A percentile compares a stretch with the other conserved stretches of the same genome.
phyloP scores from a whole-genome alignment of 1,140 invertebrate genomes.

The Megalonaias nervosa region DNA sequence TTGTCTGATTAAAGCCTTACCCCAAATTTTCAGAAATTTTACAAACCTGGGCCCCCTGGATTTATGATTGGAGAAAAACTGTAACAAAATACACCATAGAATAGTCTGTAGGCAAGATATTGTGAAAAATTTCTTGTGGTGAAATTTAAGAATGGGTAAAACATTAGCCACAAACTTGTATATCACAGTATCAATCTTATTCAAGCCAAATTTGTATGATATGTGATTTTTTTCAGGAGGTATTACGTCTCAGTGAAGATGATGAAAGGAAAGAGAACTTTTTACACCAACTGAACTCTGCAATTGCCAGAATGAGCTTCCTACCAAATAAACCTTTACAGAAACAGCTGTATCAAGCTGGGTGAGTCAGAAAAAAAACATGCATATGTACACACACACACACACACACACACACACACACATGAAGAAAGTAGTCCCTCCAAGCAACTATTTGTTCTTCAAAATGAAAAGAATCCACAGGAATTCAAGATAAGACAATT shows the following conservation, averaged over 20 bases:
- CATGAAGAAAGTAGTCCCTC: background rate
- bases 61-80: too few species aligned
- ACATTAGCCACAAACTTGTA: too few species aligned
- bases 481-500: background rate
- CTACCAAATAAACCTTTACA: constrained; percentile 47
- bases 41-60: too few species aligned
- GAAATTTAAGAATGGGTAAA: too few species aligned
- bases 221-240: constrained; percentile 44
- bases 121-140: too few species aligned
- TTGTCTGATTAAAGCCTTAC: too few species aligned
- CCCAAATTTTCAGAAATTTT: too few species aligned
- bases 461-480: background rate
- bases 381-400: background rate
- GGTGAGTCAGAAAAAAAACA: constrained; percentile 43
- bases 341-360: constrained; percentile 54
- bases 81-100: too few species aligned
- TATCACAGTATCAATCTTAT: background rate
- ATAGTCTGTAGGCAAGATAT: too few species aligned
- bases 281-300: constrained; percentile 57
- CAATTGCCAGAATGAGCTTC: constrained; percentile 58
- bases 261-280: constrained; percentile 63
- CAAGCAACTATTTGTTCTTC: background rate
- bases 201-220: background rate
- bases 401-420: background rate
- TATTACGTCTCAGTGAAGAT: constrained; percentile 61